Percentiles rank a stretch among this genome's conserved stretches.
phyloP scores from a whole-genome alignment of 2,113 vertebrate genomes.

The Podocnemis expansa region DNA sequence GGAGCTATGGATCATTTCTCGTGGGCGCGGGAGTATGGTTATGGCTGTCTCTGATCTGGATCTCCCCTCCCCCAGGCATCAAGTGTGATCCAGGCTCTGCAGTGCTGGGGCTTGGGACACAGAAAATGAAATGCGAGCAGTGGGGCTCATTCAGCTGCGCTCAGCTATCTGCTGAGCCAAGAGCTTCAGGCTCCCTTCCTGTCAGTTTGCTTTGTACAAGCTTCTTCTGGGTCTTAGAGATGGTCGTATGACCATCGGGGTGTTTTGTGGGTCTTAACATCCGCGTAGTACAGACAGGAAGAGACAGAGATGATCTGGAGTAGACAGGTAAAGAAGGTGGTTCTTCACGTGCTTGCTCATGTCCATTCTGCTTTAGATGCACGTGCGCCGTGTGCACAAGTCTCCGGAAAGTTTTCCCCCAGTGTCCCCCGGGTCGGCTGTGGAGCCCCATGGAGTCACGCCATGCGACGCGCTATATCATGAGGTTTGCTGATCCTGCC shows the following conservation, averaged over 20 bases:
- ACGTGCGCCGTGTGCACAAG: no score
- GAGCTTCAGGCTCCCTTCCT: not conserved
- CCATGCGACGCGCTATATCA: no score
- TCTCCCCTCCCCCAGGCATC: not conserved
- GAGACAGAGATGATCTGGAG: not conserved
- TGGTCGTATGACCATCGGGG: not conserved
- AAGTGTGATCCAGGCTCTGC: not conserved
- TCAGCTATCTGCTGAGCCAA: fast-evolving
- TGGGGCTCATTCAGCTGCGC: not conserved
- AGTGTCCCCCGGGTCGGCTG: no score
- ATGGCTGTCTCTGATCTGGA: not conserved
- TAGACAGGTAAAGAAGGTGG: not conserved
- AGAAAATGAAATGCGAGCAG: not conserved
- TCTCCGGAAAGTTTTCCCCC: no score
- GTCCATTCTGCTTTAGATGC: no score
- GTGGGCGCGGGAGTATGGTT: not conserved
- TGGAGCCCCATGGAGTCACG: no score
- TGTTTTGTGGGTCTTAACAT: not conserved
- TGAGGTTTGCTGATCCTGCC: no score
- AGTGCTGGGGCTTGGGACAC: no score
- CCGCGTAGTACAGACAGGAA: not conserved
- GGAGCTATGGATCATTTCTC: not conserved
- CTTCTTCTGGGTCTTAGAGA: not conserved
- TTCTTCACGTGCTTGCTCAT: no score
- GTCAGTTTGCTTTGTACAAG: fast-evolving